Base-by-base conservation (phyloP, 2,888 invertebrate genomes). In the Drosophila fulvimacula region DNA sequence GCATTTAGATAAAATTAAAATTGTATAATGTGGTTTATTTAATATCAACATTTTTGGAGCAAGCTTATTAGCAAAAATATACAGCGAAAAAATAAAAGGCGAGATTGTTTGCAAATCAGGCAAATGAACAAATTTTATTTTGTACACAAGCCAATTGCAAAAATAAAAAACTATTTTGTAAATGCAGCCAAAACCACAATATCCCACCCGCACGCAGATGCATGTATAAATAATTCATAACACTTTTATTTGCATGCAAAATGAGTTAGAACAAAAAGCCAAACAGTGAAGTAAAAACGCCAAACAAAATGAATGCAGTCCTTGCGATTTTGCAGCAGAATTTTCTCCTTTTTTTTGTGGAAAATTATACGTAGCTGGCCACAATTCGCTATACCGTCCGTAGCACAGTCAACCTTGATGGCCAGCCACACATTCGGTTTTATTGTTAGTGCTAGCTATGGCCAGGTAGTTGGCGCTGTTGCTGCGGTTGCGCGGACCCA, bases 241-340 rank as follows among this genome's bases (percentile, higher is more conserved):
- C 86, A 65, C 70, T 82, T 84, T 88, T 89, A 86, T 89, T 86
- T 86, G 85, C 89, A 89, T 88, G 65, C 79, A 68, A 89, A 89
- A 86, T 89, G 89, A 86, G 89, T 72, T 79, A 65, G 70, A 73
- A 79, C 65, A 70, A 60, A 76, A 78, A 86, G 61, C 57, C 41
- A 69, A 59, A 73, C 24, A 63, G 51, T 44, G 63, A 49, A 39
- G 42, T 30, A 77, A 67, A 72, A 73, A 75, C 53, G 59, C 67
- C 72, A 80, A 82, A 73, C 76, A 82, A 88, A 88, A 78, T 86
- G 76, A 78, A 88, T 84, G 86, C 81, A 82, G 57, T 78, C 69
- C 70, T 27, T 62, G 59, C 65, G 52, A 49, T 73, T 83, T 82
- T 69, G 56, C 58, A 30, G 70, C 55, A 44, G 41, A 55, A 61